These are phyloP conservation scores for Struthio camelus DNA, from an alignment of 2,113 vertebrate genomes.

Conservation along the genomic window DNA sequence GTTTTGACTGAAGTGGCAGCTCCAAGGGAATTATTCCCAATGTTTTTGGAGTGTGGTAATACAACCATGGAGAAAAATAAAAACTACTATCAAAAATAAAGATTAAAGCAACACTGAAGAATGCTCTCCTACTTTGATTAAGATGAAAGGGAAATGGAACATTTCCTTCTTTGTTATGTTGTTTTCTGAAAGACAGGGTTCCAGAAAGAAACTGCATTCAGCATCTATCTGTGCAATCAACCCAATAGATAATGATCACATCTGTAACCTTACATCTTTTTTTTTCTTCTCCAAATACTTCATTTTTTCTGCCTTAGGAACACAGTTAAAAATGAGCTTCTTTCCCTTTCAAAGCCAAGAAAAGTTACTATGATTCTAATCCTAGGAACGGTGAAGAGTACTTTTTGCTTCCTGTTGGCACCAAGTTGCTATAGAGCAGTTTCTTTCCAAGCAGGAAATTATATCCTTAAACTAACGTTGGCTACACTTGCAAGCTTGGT, in stretches of 20 bases:
- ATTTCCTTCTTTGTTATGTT: not conserved
- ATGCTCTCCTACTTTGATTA: conserved; percentile 16
- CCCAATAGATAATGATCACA: not conserved
- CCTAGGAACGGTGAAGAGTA: not conserved
- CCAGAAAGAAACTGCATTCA: not conserved
- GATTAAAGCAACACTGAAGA: conserved; percentile 8
- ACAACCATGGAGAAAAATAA: not conserved
- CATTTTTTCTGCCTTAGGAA: not conserved
- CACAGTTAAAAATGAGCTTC: not conserved
- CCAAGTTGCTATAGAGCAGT: not conserved
- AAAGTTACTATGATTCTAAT: not conserved
- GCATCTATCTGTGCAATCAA: not conserved
- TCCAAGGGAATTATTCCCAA: not conserved
- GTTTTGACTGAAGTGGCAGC: not conserved
- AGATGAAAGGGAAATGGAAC: conserved; percentile 6
- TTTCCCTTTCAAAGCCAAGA: not conserved
- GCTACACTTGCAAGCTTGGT: not conserved
- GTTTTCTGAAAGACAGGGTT: not conserved
- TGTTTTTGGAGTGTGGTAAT: not conserved
- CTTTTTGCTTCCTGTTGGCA: not conserved
- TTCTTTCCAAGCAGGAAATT: not conserved
- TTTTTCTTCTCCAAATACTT: not conserved
- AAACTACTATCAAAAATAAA: not conserved
- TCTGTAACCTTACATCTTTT: not conserved
- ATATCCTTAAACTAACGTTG: not conserved